phyloP scores from a whole-genome alignment of 2,113 vertebrate genomes.

The Corvus moneduloides region DNA sequence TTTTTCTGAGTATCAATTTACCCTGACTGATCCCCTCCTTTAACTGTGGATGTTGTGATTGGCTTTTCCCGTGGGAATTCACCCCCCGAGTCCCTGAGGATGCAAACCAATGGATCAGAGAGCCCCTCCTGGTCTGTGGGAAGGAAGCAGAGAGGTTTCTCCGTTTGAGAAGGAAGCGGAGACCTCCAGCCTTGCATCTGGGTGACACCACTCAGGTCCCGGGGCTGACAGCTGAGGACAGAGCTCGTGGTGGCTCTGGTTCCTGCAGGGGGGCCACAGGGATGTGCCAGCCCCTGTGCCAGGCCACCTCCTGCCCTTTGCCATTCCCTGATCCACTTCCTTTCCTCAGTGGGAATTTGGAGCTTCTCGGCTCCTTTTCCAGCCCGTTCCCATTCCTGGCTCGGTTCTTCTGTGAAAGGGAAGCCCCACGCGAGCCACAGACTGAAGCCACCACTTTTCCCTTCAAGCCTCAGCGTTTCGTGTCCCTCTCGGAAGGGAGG shows the following conservation, averaged over 20 bases:
- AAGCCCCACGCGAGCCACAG: not conserved
- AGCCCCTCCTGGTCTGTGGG: not conserved
- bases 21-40: not conserved
- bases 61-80: not conserved
- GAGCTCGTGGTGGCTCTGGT: not conserved
- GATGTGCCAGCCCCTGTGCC: not conserved
- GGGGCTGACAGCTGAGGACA: too few relatives aligned
- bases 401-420: not conserved
- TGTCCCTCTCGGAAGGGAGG: conserved; percentile 60
- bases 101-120: not conserved
- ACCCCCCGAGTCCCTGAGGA: not conserved
- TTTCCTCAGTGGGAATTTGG: not conserved
- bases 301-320: not conserved
- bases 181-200: not conserved
- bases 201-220: fast-evolving
- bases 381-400: not conserved
- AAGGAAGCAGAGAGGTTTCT: not conserved
- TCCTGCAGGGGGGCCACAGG: not conserved
- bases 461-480: conserved; percentile 48
- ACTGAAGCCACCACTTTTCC: conserved; percentile 59
- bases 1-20: not conserved
- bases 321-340: not conserved
- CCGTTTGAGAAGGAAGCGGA: fast-evolving
- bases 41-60: not conserved
- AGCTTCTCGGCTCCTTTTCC: not conserved